These are phyloP conservation scores for Anas platyrhynchos DNA, from an alignment of 2,113 vertebrate species.

Conservation along the genomic window DNA sequence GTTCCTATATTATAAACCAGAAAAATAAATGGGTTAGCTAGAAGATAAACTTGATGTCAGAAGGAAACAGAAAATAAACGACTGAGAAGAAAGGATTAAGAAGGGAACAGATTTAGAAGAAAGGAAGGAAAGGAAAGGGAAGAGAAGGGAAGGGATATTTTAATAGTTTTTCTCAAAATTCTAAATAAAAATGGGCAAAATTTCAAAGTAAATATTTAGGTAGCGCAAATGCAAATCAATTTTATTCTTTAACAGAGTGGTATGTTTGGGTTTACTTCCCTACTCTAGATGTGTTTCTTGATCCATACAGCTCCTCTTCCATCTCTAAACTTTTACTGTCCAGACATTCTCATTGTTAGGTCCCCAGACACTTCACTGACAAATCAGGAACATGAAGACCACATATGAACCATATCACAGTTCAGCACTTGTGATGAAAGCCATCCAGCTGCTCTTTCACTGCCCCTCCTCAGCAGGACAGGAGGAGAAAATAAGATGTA, in stretches of 20 bases:
- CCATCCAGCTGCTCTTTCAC: background rate
- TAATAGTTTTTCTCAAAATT: background rate
- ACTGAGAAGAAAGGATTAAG: background rate
- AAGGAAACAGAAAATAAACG: background rate
- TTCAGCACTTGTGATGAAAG: background rate
- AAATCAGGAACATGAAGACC: background rate
- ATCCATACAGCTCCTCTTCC: background rate
- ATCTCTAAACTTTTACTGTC: background rate
- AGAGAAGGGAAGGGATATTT: no score
- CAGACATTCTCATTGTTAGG: background rate
- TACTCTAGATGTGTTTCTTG: background rate
- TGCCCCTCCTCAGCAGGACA: background rate
- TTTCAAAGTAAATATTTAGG: background rate
- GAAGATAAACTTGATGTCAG: background rate
- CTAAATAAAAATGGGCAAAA: background rate
- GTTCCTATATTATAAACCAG: background rate
- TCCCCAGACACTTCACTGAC: background rate
- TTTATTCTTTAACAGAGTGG: background rate
- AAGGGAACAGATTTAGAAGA: background rate
- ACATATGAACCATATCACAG: background rate
- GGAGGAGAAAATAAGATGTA: rapidly evolving
- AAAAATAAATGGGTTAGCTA: background rate
- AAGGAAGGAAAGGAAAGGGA: no score
- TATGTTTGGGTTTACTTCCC: background rate
- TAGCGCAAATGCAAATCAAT: background rate